Base-by-base conservation (phyloP, 2,888 invertebrate genomes). In the Euphydryas editha region DNA sequence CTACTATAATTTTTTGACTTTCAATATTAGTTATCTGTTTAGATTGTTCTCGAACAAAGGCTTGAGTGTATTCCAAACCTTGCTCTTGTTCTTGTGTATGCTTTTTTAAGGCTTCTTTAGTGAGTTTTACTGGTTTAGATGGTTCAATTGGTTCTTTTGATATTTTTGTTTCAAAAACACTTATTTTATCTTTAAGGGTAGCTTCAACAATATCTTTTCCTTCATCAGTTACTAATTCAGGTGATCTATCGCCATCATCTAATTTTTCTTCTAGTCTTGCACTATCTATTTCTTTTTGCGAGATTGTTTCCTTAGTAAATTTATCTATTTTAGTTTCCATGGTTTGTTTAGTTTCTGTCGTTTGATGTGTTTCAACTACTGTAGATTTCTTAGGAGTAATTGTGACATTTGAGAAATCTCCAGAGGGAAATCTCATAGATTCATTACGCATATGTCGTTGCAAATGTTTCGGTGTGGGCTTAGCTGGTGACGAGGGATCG, bases 191-290 rank as follows among this genome's bases (percentile, higher is more conserved):
- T 78, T 79, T 89, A 49, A 91, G 75, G 2, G 91, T 83, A 57
- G 88, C 84, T 80, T 93, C 94, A n/a, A 94, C 94, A 54, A 90
- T 80, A 72, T 93, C 93, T 78, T 81, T 89, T 73, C 88, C 90
- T 54, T 86, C 85, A 69, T 89, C 88, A n/a, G 79, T 77, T 0
- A 91, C 81, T 64, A 92, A 79, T 73, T 92, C 92, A 56, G 90
- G 93, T 66, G 84, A 87, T 73, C 81, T 88, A 76, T 90, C 90
- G 60, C 91, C 90, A 71, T 90, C 91, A 7, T 92, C 91, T 60
- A 88, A 75, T 78, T 94, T 94, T 78, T 94, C 93, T 83, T 93
- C 93, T n/a, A 94, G 93, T 82, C 93, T 94, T 36, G 92, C 89
- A 54, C 80, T 90, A 15, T 86, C 87, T 36, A 88, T 88, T 81